Base-by-base conservation (phyloP, 1,140 invertebrate species). In the Ceratosolen fusciceps region DNA sequence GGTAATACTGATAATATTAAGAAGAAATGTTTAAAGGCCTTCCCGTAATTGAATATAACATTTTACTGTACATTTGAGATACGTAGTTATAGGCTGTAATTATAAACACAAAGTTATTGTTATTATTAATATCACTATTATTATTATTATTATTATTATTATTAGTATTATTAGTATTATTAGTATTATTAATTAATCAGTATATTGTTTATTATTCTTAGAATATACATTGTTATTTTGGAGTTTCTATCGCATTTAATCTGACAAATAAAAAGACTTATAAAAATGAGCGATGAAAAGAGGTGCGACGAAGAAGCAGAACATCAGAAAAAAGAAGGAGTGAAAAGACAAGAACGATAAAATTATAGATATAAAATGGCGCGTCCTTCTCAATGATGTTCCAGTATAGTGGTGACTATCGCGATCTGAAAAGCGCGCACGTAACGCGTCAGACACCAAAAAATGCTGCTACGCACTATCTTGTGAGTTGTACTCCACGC, bases 321-420 rank as follows among this genome's bases (percentile, higher is more conserved):
- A 34, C 19, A 31, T 19, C 0, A 52, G 73, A 60, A 67, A 9
- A 31, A 67, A 54, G 60, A 67, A 39, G 47, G 60, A 37, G 60
- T 67, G 74, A 65, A 47, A 49, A 62, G 49, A n/a, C 14, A 47
- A 47, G 70, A 65, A 73, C 70, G 77, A 79, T 79, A 79, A 79
- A 79, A 79, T 79, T 73, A 79, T 73, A 79, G 70, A 79, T 79
- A 79, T 79, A 79, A 79, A 79, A 74, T 79, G 70, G 77, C 77
- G 24, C 70, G 77, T 79, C 77, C 77, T 79, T 79, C 77, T 52
- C 68, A 56, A 78, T 78, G 77, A 65, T 65, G 77, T 65, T 73
- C 71, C 77, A 79, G 77, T 79, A 54, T 73, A 67, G 70, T 56
- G 37, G 76, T 52, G 56, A 78, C 77, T 79, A 79, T 73, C 77